Evolutionary conservation across 1,140 invertebrate species (phyloP).

Genomic region (Oedothorax gibbosus): DNA sequence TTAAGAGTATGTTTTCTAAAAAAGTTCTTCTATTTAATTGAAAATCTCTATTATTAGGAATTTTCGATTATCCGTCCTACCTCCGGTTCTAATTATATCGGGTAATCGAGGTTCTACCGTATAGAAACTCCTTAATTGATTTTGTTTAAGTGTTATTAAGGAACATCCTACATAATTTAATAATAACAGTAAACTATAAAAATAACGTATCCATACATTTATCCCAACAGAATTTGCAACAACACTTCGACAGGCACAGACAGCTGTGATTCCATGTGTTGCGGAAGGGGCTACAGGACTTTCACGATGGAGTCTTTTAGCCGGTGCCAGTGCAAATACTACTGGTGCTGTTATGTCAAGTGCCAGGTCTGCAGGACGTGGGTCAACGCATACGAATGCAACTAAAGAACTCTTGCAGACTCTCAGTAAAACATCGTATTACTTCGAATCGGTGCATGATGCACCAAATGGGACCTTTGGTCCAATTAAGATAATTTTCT

Average conservation of each 20-base stretch:
- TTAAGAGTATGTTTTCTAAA: too few species aligned
- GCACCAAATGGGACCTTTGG: background rate
- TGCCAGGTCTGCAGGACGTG: constrained; percentile 70
- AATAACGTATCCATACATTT: background rate
- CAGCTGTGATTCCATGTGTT: constrained; percentile 73
- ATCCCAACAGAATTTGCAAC: constrained; percentile 75
- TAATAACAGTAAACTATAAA: too few species aligned
- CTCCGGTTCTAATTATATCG: too few species aligned
- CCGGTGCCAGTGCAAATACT: constrained; percentile 72
- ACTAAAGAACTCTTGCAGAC: constrained; percentile 56
- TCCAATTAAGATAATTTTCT: background rate
- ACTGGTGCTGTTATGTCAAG: constrained; percentile 72
- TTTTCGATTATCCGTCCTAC: too few species aligned
- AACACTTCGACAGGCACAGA: constrained; percentile 78
- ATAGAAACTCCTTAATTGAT: too few species aligned
- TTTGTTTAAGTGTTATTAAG: too few species aligned
- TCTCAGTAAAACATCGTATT: background rate
- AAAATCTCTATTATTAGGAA: too few species aligned
- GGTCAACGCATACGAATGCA: constrained; percentile 67
- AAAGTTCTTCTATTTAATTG: too few species aligned
- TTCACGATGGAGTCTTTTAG: constrained; percentile 66
- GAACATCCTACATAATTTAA: too few species aligned
- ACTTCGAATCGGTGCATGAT: background rate
- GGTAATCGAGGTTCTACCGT: too few species aligned
- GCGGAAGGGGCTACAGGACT: constrained; percentile 72